Conservation (phyloP, 2,797 vertebrate genomes). For the Halcyon leucocephala region DNA sequence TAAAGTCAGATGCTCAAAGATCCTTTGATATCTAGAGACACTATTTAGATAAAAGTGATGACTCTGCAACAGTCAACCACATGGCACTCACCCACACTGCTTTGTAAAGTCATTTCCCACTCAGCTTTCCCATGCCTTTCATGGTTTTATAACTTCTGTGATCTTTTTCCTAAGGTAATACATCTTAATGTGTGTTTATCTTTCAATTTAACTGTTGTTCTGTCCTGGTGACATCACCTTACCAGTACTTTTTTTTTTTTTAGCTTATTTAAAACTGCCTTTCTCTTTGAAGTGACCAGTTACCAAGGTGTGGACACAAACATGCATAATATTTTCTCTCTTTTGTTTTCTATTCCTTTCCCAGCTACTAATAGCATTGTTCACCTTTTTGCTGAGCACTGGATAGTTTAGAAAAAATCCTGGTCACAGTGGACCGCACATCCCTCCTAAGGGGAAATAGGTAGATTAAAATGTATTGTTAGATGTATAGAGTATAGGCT, state of each 20-base stretch:
- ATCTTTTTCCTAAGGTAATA: not conserved
- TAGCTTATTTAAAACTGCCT: not conserved
- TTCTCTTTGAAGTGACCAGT: not conserved
- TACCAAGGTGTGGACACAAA: not conserved
- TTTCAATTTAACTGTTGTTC: not conserved
- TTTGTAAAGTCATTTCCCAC: not conserved
- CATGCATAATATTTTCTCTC: not conserved
- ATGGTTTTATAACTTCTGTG: not conserved
- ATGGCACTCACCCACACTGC: accelerated
- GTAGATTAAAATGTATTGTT: not conserved
- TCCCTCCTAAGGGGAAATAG: not conserved
- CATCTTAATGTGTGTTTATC: not conserved
- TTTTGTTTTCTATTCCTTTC: not conserved
- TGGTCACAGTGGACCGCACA: not conserved
- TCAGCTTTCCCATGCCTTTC: not conserved
- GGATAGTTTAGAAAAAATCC: not conserved
- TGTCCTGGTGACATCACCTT: not conserved
- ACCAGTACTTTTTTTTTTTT: not conserved
- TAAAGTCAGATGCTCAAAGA: not conserved
- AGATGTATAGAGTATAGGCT: not conserved
- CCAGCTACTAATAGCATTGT: not conserved
- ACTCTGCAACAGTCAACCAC: not conserved
- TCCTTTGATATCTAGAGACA: not conserved
- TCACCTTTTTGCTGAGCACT: not conserved
- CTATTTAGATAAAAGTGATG: not conserved